Conservation (phyloP, 2,113 vertebrate genomes). For the Galemys pyrenaicus region DNA sequence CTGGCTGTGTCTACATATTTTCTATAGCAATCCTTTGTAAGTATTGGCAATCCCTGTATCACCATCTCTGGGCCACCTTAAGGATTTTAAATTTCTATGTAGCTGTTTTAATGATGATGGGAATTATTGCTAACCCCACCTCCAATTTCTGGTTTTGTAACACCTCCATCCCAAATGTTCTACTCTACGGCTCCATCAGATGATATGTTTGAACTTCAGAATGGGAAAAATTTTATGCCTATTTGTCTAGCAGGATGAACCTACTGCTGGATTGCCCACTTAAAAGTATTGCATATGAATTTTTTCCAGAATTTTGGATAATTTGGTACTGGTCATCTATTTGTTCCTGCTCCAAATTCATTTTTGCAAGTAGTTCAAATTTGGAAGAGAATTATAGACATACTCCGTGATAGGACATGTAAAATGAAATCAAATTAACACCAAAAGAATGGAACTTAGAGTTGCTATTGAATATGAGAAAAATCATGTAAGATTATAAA, state of each 20-base stretch:
- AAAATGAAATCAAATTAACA: not conserved
- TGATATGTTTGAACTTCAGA: not conserved
- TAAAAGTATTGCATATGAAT: not conserved
- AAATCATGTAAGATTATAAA: not conserved
- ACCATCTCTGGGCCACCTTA: too few species aligned
- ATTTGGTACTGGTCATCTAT: not conserved
- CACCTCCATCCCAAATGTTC: too few species aligned
- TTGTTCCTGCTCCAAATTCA: not conserved
- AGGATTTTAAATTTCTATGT: too few species aligned
- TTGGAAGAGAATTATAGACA: not conserved
- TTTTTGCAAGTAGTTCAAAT: not conserved
- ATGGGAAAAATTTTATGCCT: not conserved
- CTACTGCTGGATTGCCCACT: not conserved
- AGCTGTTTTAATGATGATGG: too few species aligned
- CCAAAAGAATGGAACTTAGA: not conserved
- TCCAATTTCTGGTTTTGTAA: too few species aligned
- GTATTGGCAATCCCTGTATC: too few species aligned
- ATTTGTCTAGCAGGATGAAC: not conserved
- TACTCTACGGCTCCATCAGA: too few species aligned
- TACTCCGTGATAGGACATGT: not conserved
- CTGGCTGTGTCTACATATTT: too few species aligned
- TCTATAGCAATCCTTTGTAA: too few species aligned
- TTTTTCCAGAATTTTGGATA: not conserved
- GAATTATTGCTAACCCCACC: too few species aligned
- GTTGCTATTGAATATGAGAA: not conserved